Evolutionary conservation across 1,140 invertebrate genomes (phyloP).

Genomic region (Cyclargus thomasi): DNA sequence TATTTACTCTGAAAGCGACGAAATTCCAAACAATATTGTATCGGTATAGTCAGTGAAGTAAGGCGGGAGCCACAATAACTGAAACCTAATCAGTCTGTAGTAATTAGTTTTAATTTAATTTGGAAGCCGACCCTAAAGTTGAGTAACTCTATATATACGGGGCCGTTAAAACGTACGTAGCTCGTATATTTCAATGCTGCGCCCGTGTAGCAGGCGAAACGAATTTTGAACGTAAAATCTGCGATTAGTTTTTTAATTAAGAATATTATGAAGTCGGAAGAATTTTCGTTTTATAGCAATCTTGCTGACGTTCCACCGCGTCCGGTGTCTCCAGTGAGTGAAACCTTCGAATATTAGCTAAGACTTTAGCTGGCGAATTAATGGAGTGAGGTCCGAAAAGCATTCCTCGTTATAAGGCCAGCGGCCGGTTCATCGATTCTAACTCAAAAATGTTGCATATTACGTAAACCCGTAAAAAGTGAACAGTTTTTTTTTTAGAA

Average conservation of each 20-base stretch:
- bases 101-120: conserved; percentile 1
- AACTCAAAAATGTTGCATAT: no score
- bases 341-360: background rate
- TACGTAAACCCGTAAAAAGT: no score
- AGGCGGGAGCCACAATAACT: background rate
- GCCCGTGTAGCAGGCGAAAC: background rate
- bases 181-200: background rate
- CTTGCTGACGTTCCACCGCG: background rate
- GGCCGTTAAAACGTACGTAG: background rate
- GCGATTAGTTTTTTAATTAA: background rate
- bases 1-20: background rate
- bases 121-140: background rate
- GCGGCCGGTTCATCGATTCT: no score
- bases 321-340: background rate
- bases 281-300: background rate
- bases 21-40: background rate
- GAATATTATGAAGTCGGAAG: background rate
- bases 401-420: background rate
- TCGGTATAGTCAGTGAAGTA: background rate
- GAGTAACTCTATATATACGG: background rate
- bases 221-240: background rate
- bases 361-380: background rate
- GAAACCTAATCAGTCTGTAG: background rate
- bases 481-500: no score
- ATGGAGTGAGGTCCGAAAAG: background rate